A percentile compares a stretch with the other conserved stretches of the same genome.
Conservation (phyloP, 2,797 vertebrate genomes). For the Etheostoma perlongum region DNA sequence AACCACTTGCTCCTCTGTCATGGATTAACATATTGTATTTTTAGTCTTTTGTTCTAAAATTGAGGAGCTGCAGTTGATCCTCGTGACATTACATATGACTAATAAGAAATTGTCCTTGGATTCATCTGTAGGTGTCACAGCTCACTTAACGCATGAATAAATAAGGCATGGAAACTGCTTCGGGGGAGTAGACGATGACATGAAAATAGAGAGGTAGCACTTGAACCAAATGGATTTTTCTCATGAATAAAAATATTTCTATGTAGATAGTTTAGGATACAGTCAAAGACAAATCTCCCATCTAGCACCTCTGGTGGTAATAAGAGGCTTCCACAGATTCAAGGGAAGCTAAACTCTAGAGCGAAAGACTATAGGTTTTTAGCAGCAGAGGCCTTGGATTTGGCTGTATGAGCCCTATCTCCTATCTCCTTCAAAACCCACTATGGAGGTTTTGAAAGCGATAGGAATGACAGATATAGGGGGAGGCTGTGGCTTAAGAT, state of each 20-base stretch:
- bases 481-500: too few relatives aligned
- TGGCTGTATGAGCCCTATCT: background rate
- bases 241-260: conserved; percentile 73
- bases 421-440: too few relatives aligned
- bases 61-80: conserved; percentile 26
- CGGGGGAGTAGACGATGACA: conserved; percentile 53
- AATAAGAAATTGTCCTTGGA: conserved; percentile 73
- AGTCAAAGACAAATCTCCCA: conserved; percentile 57
- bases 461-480: background rate
- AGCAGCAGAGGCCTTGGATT: conserved; percentile 6
- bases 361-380: background rate
- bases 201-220: conserved; percentile 57
- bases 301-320: conserved; percentile 56
- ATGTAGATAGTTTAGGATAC: conserved; percentile 61
- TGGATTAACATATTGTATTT: conserved; percentile 13
- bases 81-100: conserved; percentile 50
- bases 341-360: background rate
- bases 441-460: background rate
- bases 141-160: conserved; percentile 62
- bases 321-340: conserved; percentile 23
- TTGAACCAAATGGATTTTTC: conserved; percentile 68
- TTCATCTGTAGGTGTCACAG: conserved; percentile 53
- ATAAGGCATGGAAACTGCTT: conserved; percentile 58
- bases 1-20: background rate
- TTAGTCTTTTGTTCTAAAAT: conserved; percentile 27